Evolutionary conservation across 2,797 vertebrate genomes (phyloP), one percentile per base, ranked within the genome.

Genomic region (Platalea minor): DNA sequence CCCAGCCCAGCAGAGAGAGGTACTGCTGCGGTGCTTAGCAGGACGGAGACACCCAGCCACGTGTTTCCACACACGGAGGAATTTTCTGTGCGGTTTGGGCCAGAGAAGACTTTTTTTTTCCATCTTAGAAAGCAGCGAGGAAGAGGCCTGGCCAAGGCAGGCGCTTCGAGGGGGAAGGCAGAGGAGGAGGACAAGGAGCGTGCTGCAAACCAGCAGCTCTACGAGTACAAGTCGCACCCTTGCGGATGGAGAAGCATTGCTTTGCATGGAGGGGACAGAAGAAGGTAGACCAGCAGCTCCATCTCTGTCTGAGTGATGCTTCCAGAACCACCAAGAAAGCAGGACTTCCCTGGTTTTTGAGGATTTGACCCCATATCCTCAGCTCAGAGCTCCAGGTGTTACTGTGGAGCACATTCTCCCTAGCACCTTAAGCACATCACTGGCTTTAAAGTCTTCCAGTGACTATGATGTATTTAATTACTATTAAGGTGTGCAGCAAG

Each of bases 181-280:
- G 31, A 77, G 45, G 11, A 83, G 24, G 20, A 86, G 18, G 25
- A 72, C 0, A 7, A 91, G 24, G n/a, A 79, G 8, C 0, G 1
- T 13, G 25, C 68, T 89, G 46, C 33, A 61, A 77, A 46, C 7
- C 54, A 81, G 70, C 39, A 54, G 16, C 39, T 51, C 17, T 8
- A 10, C 1, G 2, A 65, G 23, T 74, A 45, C 1, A 5, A 57
- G 37, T 15, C 0, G 4, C 25, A 29, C 10, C 18, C 39, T 31
- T 56, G 28, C 10, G 50, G 59, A 68, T 4, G 28, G 28, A 72
- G 50, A 78, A 65, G 75, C 4, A 6, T 8, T 33, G 48, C 25
- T 60, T 79, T 74, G 63, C 51, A 10, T 4, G 4, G 28, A 13
- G 1, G 8, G 23, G 41, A 65, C 15, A 56, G 28, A 51, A 68